Conservation (phyloP, 2,797 vertebrate genomes). For the Sorex maritimensis region DNA sequence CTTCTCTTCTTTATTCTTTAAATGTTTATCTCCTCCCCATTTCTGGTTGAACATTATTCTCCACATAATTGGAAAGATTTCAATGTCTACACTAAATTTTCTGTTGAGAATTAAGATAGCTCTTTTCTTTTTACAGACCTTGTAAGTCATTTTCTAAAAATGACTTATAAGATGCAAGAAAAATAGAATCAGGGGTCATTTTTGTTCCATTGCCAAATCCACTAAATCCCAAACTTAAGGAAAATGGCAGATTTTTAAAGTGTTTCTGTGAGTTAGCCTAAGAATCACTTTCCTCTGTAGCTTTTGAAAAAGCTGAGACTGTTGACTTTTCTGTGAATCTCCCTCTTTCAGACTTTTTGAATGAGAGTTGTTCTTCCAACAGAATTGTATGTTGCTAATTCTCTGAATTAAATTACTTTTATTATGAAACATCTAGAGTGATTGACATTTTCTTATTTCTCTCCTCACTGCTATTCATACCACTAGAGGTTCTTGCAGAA, state of each 20-base stretch:
- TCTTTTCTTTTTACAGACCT: background rate
- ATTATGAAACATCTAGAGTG: background rate
- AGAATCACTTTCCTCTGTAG: background rate
- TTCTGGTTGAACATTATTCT: background rate
- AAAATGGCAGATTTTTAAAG: background rate
- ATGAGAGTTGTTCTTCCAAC: background rate
- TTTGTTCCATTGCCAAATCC: background rate
- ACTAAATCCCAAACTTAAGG: background rate
- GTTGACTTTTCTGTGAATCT: background rate
- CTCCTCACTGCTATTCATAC: background rate
- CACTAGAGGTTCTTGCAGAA: background rate
- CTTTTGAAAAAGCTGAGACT: background rate
- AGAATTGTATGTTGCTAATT: background rate
- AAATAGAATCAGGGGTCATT: background rate
- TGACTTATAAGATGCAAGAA: background rate
- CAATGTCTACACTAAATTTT: background rate
- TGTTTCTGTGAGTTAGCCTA: background rate
- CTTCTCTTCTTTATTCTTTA: background rate
- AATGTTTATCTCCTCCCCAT: background rate
- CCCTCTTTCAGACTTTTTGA: background rate
- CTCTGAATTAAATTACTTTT: background rate
- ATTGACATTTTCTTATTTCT: background rate
- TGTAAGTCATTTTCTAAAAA: background rate
- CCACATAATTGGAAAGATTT: background rate
- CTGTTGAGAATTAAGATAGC: background rate